Percentiles rank a stretch among this genome's conserved stretches.
phyloP scores from a whole-genome alignment of 2,113 vertebrate species.

The Motacilla alba region DNA sequence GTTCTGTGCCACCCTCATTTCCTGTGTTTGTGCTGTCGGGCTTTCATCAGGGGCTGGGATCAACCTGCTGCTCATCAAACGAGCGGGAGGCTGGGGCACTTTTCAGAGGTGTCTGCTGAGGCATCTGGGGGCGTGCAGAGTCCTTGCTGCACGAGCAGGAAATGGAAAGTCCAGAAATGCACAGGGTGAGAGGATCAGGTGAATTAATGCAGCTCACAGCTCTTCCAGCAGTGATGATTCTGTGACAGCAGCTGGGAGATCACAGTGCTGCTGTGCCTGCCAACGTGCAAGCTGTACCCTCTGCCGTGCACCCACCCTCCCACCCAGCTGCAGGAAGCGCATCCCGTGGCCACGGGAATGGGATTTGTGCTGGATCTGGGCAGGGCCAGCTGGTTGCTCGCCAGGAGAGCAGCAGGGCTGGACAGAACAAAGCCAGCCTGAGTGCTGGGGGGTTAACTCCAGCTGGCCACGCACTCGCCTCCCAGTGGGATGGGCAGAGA shows the following conservation, averaged over 20 bases:
- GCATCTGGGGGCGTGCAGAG: rapidly evolving
- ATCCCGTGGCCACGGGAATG: rapidly evolving
- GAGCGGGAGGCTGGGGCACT: rapidly evolving
- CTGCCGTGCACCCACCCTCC: rapidly evolving
- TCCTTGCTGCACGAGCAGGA: background rate
- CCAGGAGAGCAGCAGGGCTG: background rate
- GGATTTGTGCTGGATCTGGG: background rate
- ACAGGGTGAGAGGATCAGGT: rapidly evolving
- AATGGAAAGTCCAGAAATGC: rapidly evolving
- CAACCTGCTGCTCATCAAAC: background rate
- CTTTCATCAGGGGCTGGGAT: background rate
- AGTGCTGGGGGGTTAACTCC: rapidly evolving
- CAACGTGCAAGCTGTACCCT: rapidly evolving
- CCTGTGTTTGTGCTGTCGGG: background rate
- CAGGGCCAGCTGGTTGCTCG: rapidly evolving
- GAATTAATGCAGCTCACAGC: rapidly evolving
- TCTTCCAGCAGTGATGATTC: background rate
- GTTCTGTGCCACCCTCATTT: background rate
- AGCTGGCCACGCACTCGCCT: background rate
- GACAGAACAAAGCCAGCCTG: rapidly evolving
- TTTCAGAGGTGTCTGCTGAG: background rate
- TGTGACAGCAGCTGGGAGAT: rapidly evolving
- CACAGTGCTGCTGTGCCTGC: rapidly evolving
- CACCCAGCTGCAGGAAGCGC: rapidly evolving
- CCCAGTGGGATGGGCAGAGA: background rate